Evolutionary conservation across 2,113 vertebrate species (phyloP).

Genomic region (Willisornis vidua): DNA sequence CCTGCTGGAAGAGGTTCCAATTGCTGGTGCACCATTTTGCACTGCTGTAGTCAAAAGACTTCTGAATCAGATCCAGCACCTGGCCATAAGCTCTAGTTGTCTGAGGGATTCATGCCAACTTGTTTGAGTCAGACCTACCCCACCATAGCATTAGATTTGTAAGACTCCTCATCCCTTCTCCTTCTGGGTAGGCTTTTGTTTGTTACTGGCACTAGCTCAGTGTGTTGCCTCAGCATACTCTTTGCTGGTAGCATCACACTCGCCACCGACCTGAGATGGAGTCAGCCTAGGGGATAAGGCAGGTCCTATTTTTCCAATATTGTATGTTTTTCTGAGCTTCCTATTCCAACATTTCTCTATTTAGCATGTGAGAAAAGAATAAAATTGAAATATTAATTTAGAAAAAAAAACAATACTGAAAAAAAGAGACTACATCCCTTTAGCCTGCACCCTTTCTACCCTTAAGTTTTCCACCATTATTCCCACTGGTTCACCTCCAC

Average conservation of each 20-base stretch:
- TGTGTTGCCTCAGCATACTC: not conserved
- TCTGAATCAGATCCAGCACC: rapidly evolving
- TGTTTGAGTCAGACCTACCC: not conserved
- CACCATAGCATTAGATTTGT: not conserved
- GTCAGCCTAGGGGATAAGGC: not conserved
- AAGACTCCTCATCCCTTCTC: not conserved
- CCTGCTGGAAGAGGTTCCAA: not conserved
- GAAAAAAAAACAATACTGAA: not conserved
- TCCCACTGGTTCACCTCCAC: not conserved
- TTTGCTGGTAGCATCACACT: not conserved
- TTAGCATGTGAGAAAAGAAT: not conserved
- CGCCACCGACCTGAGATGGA: rapidly evolving
- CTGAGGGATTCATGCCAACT: rapidly evolving
- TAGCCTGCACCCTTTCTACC: not conserved
- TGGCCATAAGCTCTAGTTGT: rapidly evolving
- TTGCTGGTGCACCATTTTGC: not conserved
- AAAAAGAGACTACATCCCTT: not conserved
- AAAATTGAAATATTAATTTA: not conserved
- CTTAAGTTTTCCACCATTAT: not conserved
- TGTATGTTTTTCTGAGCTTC: not conserved
- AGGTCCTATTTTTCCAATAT: not conserved
- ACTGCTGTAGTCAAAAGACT: not conserved
- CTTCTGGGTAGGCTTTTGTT: not conserved
- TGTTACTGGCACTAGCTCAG: not conserved
- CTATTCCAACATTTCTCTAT: not conserved